Evolutionary conservation across 2,888 invertebrate genomes (phyloP), one percentile per base, ranked within the genome.

Genomic region (Drosophila ezoana): DNA sequence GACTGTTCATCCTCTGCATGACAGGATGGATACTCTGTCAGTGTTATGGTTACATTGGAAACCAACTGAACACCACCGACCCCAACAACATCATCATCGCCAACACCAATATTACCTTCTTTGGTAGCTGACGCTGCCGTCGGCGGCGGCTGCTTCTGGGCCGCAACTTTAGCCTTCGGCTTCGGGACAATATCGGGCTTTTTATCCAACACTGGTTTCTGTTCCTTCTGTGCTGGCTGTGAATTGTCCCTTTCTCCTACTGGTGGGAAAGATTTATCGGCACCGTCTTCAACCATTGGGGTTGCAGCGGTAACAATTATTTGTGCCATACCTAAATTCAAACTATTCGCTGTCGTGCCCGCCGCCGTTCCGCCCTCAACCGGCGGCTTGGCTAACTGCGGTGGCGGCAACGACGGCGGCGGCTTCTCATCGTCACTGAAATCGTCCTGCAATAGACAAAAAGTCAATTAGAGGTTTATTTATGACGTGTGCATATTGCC

Each of bases 281-380:
- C 89, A 41, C 96, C 94, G 90, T 97, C 97, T 93, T 98, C 98
- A 87, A 95, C 93, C 96, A 97, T 97, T 45, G 98, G 98, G 44
- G 98, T 98, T 75, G 98, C 98, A 58, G 97, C 97, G 48, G 98
- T 98, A 92, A 98, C 97, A 65, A 97, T 97, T 85, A 98, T 98
- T 92, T 97, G 96, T 56, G 97, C 97, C 82, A 97, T 97, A 72
- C 96, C 96, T 73, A 97, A 94, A 81, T 96, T 96, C 81, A 94
- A 93, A 79, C 95, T 94, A 79, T 94, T 93, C 74, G 59, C 60
- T 56, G 38, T n/a, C n/a, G n/a, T 52, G 61, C 58, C 76, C 45
- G 76, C 62, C 6, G 54, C 66, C 47, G 54, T 67, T 57, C 56
- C 66, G 47, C 59, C 65, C 65, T 65, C 28, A 28, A 28, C 78